phyloP scores from a whole-genome alignment of 2,113 vertebrate species.

The Myanophis thanlyinensis region DNA sequence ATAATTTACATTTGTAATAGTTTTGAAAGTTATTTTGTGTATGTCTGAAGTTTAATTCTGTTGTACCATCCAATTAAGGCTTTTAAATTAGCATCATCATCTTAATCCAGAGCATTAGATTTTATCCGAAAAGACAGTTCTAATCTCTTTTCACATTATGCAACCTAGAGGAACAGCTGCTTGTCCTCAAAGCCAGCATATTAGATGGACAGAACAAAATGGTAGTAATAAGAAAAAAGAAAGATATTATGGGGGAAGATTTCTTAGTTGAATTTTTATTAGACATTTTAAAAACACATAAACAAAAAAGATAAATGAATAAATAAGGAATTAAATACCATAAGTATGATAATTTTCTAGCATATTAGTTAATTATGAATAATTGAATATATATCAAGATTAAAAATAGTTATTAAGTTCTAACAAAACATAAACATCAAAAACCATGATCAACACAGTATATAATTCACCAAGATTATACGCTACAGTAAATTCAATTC shows the following conservation, averaged over 20 bases:
- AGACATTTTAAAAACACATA: too few species aligned
- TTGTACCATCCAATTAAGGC: neutral
- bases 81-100: neutral
- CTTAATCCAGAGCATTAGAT: conserved; percentile 7
- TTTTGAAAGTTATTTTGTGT: conserved; percentile 2
- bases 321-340: too few species aligned
- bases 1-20: neutral
- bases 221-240: neutral
- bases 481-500: too few species aligned
- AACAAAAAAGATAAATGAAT: too few species aligned
- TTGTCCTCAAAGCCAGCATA: conserved; percentile 7
- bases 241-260: neutral
- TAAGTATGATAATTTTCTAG: too few species aligned
- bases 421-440: too few species aligned
- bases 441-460: too few species aligned
- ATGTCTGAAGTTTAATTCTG: neutral
- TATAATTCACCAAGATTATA: too few species aligned
- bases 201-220: neutral
- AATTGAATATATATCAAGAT: too few species aligned
- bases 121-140: neutral
- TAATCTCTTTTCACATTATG: conserved; percentile 21
- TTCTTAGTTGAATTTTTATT: neutral
- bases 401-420: too few species aligned
- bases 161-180: neutral
- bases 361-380: too few species aligned